These are phyloP conservation scores for Microtus montanus DNA, from an alignment of 2,113 vertebrate species.

Conservation along the genomic window DNA sequence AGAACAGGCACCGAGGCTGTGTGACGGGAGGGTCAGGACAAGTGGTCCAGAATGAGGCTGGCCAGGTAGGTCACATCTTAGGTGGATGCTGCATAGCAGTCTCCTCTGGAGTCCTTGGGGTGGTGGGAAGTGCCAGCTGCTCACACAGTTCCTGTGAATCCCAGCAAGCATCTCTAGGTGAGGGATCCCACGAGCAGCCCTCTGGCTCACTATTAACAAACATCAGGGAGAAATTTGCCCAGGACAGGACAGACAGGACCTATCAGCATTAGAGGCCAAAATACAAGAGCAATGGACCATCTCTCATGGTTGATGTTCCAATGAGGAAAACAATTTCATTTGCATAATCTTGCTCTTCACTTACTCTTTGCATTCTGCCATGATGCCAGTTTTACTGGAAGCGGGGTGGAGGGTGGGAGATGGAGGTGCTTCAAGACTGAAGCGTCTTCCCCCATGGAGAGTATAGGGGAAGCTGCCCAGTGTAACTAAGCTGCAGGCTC, in stretches of 20 bases:
- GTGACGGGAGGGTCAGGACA: background rate
- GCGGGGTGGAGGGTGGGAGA: too few species aligned
- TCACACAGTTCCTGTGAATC: background rate
- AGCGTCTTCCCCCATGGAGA: background rate
- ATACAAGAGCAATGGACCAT: fast-evolving
- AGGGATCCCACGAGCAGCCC: conserved; percentile 37
- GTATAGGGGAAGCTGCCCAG: background rate
- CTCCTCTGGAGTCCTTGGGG: background rate
- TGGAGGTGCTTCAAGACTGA: background rate
- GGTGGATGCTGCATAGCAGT: background rate
- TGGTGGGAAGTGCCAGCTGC: background rate
- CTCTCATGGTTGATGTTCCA: conserved; percentile 17
- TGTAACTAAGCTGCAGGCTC: background rate
- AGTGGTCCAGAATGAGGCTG: background rate
- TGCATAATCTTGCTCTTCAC: conserved; percentile 37
- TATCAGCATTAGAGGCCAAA: background rate
- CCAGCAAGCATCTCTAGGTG: background rate
- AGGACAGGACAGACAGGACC: background rate
- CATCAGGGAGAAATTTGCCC: conserved; percentile 46
- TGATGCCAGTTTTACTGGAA: background rate
- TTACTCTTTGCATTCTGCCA: background rate
- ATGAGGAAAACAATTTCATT: background rate
- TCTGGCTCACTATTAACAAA: conserved; percentile 59
- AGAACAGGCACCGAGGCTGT: background rate
- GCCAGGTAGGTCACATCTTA: background rate